These are phyloP conservation scores for Labeo catla DNA, from an alignment of 2,113 vertebrate genomes.

Conservation along the genomic window DNA sequence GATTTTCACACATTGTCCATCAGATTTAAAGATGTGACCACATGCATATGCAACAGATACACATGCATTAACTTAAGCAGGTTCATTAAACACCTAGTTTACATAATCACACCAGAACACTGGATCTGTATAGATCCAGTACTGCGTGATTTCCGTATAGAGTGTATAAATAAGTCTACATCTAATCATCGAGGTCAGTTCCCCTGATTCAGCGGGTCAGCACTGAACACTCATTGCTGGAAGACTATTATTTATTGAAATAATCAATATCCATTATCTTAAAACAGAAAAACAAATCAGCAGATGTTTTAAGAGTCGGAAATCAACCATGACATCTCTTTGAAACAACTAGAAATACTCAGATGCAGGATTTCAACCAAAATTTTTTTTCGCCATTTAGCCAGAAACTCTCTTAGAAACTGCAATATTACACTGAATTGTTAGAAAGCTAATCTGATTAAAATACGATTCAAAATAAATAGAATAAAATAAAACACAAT, in stretches of 20 bases:
- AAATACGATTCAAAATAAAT: not conserved
- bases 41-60: not conserved
- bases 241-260: slow-evolving; percentile 22
- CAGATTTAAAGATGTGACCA: not conserved
- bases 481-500: too few relatives aligned
- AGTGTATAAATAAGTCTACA: not conserved
- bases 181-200: not conserved
- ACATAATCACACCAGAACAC: not conserved
- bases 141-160: not conserved
- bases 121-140: not conserved
- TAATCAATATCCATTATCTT: slow-evolving; percentile 20
- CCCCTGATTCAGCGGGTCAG: slow-evolving; percentile 6
- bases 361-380: not conserved
- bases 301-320: not conserved
- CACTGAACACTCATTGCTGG: not conserved
- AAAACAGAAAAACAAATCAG: slow-evolving; percentile 6
- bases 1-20: not conserved
- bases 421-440: not conserved
- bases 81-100: not conserved
- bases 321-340: not conserved
- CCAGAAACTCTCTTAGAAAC: not conserved
- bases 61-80: not conserved
- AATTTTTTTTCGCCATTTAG: not conserved
- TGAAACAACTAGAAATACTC: not conserved
- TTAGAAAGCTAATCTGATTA: not conserved